phyloP scores from a whole-genome alignment of 2,113 vertebrate genomes.

The Larimichthys polyactis region DNA sequence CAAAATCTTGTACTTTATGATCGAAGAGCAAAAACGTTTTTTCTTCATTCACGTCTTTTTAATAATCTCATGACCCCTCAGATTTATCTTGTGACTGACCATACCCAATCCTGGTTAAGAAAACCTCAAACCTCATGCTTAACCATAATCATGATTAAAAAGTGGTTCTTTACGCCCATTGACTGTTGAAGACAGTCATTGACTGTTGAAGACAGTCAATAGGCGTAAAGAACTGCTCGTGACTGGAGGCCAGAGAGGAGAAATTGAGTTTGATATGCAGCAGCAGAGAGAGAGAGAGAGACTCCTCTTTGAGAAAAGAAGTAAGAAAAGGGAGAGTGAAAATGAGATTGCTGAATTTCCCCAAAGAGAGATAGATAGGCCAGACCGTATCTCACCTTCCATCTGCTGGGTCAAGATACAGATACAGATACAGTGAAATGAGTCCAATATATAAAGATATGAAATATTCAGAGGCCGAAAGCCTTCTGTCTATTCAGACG shows the following conservation, averaged over 20 bases:
- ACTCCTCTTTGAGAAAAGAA: conserved; percentile 17
- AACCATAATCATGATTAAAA: not conserved
- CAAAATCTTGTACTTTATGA: too few species aligned
- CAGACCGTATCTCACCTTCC: conserved; percentile 48
- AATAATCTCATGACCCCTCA: not conserved
- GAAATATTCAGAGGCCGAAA: conserved; percentile 64
- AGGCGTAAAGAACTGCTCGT: too few species aligned
- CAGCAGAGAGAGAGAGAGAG: conserved; percentile 23
- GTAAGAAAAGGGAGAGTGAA: conserved; percentile 24
- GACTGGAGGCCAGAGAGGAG: conserved; percentile 19
- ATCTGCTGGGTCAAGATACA: conserved; percentile 65
- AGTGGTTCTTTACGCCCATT: not conserved
- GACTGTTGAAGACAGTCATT: not conserved
- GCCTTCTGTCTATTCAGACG: conserved; percentile 33
- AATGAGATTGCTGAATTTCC: conserved; percentile 54
- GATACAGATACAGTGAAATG: conserved; percentile 59
- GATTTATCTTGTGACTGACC: not conserved
- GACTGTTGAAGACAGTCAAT: not conserved
- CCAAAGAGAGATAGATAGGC: conserved; percentile 47
- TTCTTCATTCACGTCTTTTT: not conserved
- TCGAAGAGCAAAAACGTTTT: not conserved
- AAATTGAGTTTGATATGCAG: conserved; percentile 22
- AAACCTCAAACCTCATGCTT: not conserved
- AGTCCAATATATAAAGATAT: conserved; percentile 56
- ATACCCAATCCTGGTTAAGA: not conserved